A percentile compares a stretch with the other conserved stretches of the same genome.
Evolutionary conservation across 2,888 invertebrate species (phyloP).

Genomic region (Tenthredo scrophulariae): DNA sequence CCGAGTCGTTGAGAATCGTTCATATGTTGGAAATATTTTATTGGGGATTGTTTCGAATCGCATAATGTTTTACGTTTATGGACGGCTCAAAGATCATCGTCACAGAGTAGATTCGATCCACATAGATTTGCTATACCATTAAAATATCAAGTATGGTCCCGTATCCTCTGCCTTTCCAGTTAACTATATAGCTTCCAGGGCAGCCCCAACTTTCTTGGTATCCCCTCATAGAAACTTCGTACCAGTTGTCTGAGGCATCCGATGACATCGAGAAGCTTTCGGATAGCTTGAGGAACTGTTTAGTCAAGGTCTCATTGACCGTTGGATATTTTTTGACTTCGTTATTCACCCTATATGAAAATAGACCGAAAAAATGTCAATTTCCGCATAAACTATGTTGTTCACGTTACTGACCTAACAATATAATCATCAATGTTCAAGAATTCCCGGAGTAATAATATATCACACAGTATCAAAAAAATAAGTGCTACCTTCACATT

Average conservation of each 20-base stretch:
- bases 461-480: too few relatives aligned
- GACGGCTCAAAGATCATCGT: too few relatives aligned
- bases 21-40: neutral
- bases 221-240: slow-evolving; percentile 56
- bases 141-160: slow-evolving; percentile 69
- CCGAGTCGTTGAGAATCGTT: neutral
- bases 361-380: too few relatives aligned
- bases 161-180: slow-evolving; percentile 70
- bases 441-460: too few relatives aligned
- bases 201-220: slow-evolving; percentile 26
- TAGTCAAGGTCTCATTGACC: neutral
- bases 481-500: too few relatives aligned
- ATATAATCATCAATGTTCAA: too few relatives aligned
- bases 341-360: neutral
- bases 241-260: slow-evolving; percentile 63
- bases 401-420: too few relatives aligned
- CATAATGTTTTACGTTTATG: neutral
- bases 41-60: neutral
- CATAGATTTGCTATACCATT: slow-evolving; percentile 63
- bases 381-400: too few relatives aligned
- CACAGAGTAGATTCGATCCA: too few relatives aligned
- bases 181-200: slow-evolving; percentile 62
- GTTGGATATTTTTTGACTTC: neutral
- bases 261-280: slow-evolving; percentile 54
- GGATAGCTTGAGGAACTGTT: slow-evolving; percentile 52